Percentiles rank a stretch among this genome's conserved stretches.
phyloP scores from a whole-genome alignment of 2,797 vertebrate species.

The Epinephelus coioides region DNA sequence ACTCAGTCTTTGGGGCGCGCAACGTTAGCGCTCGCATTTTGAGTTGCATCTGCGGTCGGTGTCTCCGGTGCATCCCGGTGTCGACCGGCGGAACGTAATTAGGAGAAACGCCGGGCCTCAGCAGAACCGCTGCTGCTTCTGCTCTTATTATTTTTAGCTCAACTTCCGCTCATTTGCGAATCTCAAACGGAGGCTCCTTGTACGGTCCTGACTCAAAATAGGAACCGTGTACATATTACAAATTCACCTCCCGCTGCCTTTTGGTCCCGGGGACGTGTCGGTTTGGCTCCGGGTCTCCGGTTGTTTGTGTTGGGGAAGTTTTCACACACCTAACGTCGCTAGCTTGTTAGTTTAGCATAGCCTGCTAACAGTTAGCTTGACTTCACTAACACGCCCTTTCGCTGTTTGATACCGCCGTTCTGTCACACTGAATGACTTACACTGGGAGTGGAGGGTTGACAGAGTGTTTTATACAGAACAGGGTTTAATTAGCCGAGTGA shows the following conservation, averaged over 20 bases:
- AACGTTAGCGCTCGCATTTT: accelerated
- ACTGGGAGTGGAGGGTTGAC: background rate
- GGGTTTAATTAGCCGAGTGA: background rate
- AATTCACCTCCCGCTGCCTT: constrained; percentile 24
- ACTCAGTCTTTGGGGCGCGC: background rate
- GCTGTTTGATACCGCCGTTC: constrained; percentile 11
- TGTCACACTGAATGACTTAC: background rate
- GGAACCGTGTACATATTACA: constrained; percentile 59
- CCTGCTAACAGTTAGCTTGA: constrained; percentile 59
- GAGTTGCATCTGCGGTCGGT: accelerated
- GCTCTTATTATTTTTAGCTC: constrained; percentile 87
- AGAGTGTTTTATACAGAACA: background rate
- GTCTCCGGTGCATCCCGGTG: background rate
- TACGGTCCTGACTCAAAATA: constrained; percentile 85
- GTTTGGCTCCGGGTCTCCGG: background rate
- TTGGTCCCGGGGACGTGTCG: background rate
- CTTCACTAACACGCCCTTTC: constrained; percentile 76
- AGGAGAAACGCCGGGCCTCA: constrained; percentile 52
- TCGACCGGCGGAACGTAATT: background rate
- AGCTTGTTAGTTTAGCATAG: constrained; percentile 68
- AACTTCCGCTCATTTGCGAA: constrained; percentile 84
- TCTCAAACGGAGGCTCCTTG: constrained; percentile 83
- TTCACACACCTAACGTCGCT: constrained; percentile 49
- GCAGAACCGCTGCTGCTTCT: constrained; percentile 60
- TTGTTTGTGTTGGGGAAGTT: constrained; percentile 67